phyloP scores from a whole-genome alignment of 2,113 vertebrate species.

The Spheniscus mendiculus region DNA sequence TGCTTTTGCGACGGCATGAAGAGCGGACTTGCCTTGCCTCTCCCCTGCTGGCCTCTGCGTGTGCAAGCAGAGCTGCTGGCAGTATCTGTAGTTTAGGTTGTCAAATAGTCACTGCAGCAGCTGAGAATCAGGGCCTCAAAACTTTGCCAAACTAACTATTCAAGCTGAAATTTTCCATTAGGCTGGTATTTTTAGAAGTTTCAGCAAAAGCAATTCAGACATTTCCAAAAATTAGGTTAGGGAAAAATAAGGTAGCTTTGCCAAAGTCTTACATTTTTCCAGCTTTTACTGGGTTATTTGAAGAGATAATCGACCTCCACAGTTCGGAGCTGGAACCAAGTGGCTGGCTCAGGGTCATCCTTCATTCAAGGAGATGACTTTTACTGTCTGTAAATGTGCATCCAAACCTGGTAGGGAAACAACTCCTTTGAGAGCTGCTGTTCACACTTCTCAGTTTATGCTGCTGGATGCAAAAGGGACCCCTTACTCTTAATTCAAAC shows the following conservation, averaged over 20 bases:
- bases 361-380: neutral
- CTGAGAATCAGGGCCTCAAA: neutral
- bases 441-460: rapidly evolving
- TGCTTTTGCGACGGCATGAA: rapidly evolving
- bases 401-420: neutral
- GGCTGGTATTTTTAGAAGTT: conserved; percentile 39
- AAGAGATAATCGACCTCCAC: neutral
- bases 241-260: neutral
- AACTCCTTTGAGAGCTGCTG: neutral
- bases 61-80: rapidly evolving
- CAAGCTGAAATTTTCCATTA: neutral
- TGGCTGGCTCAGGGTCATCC: neutral
- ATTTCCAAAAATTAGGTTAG: conserved; percentile 20
- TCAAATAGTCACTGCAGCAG: rapidly evolving
- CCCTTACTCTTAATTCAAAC: neutral
- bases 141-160: neutral
- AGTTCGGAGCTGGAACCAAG: neutral
- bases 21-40: neutral
- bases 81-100: rapidly evolving
- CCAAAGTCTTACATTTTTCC: neutral
- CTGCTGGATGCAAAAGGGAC: neutral
- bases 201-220: conserved; percentile 41
- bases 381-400: neutral
- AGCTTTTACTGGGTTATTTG: neutral
- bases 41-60: neutral